Base-by-base conservation (phyloP, 2,888 invertebrate genomes). In the Chrysotoxum bicinctum region DNA sequence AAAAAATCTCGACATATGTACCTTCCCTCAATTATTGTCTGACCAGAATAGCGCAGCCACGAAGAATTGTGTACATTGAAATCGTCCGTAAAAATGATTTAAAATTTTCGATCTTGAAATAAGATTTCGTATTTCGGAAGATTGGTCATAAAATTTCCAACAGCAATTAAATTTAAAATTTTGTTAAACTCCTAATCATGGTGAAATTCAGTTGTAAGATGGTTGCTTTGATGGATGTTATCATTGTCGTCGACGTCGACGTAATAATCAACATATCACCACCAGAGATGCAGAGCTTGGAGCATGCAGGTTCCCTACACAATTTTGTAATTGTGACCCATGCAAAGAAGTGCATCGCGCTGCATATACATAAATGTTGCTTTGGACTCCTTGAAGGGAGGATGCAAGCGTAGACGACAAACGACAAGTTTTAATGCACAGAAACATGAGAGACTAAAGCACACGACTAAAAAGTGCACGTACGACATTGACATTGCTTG, bases 401-500 rank as follows among this genome's bases (percentile, higher is more conserved):
- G 35, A 19, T 16, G 7, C 26, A 19, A 58, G n/a, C 23, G 32
- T 23, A 21, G 66, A 58, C 66, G 35, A 35, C 45, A 30, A 48
- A 9, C 2, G 50, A 37, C 45, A 21, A 69, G 45, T 50, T 68
- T 19, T 26, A 30, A 12, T 19, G 4, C 8, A 32, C 6, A 50
- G 50, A 35, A 66, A 50, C 21, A 52, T 26, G 48, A 19, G 26
- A 77, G 43, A 50, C 26, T 50, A 73, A 35, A 48, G 30, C 54
- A 64, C 21, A 50, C 35, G 69, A 69, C 75, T 64, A 64, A n/a
- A 75, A 60, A 58, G 52, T 77, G 79, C 84, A 84, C 84, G 84
- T 75, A 76, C 84, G 80, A 80, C 84, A 80, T 84, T 84, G 84
- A 84, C 84, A 84, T 84, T 84, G 79, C 79, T 56, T 62, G 54